Percentiles rank a stretch among this genome's conserved stretches.
Conservation (phyloP, 2,113 vertebrate species). For the Ardeotis arabs region DNA sequence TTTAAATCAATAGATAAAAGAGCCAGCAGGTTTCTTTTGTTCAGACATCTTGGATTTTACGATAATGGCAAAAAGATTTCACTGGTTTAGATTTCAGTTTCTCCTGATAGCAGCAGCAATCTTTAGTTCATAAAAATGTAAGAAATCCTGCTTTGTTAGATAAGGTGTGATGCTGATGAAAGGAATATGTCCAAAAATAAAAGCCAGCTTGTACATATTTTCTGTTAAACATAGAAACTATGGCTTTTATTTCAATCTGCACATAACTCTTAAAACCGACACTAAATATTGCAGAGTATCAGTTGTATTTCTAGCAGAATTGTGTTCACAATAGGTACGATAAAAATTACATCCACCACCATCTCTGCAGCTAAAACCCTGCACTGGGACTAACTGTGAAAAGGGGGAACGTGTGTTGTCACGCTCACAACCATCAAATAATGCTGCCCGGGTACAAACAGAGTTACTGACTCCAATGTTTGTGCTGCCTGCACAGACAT, state of each 20-base stretch:
- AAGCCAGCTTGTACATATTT: not conserved
- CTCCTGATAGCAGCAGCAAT: not conserved
- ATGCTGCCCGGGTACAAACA: not conserved
- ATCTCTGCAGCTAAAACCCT: slow-evolving; percentile 5
- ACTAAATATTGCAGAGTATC: not conserved
- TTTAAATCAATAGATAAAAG: not conserved
- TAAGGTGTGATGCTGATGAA: not conserved
- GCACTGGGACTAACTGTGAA: not conserved
- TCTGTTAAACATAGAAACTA: not conserved
- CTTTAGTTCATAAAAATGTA: not conserved
- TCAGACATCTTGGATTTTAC: not conserved
- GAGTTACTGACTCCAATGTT: not conserved
- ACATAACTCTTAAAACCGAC: not conserved
- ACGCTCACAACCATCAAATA: not conserved
- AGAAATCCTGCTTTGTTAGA: not conserved
- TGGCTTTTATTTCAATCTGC: not conserved
- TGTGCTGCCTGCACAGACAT: not conserved
- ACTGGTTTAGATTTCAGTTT: not conserved
- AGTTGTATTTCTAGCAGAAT: not conserved
- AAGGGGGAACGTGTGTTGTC: not conserved
- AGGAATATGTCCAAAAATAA: not conserved
- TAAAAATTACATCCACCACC: not conserved
- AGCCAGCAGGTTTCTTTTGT: not conserved
- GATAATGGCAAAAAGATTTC: not conserved
- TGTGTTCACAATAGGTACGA: not conserved